Conservation (phyloP, 23 tunicate species). For the Ciona savignyi region DNA sequence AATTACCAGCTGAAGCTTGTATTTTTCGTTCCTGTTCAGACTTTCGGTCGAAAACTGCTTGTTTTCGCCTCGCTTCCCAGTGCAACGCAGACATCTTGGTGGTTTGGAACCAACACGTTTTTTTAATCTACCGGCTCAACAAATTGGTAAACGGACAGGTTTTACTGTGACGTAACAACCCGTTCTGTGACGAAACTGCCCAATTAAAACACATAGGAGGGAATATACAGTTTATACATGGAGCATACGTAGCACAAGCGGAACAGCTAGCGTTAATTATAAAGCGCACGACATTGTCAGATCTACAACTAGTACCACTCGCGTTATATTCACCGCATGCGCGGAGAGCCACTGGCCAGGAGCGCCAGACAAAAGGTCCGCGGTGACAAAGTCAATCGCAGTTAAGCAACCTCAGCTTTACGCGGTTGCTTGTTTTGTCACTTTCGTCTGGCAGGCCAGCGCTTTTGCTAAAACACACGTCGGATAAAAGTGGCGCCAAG, state of each 20-base stretch:
- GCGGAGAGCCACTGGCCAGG: not conserved
- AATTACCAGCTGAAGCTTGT: constrained; percentile 12
- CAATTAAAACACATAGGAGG: too few species aligned
- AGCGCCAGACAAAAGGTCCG: constrained; percentile 31
- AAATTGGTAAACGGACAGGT: too few species aligned
- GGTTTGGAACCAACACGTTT: too few species aligned
- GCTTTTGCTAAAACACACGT: not conserved
- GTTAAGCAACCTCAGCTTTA: constrained; percentile 25
- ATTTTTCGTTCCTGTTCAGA: constrained; percentile 20
- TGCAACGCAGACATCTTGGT: constrained; percentile 74
- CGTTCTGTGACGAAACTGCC: not conserved
- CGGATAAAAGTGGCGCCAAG: too few species aligned
- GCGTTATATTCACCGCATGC: not conserved
- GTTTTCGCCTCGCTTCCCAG: constrained; percentile 89
- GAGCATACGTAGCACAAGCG: too few species aligned
- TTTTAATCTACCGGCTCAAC: too few species aligned
- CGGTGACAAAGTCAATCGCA: constrained; percentile 16
- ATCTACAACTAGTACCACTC: too few species aligned
- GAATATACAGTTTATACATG: too few species aligned
- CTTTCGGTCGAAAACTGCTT: constrained; percentile 53
- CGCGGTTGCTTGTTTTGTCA: constrained; percentile 23
- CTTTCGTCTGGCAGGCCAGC: constrained; percentile 20
- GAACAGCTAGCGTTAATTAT: too few species aligned
- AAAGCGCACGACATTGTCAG: too few species aligned
- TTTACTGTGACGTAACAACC: not conserved